Conservation (phyloP, 2,113 vertebrate species). For the Hydropotes inermis region DNA sequence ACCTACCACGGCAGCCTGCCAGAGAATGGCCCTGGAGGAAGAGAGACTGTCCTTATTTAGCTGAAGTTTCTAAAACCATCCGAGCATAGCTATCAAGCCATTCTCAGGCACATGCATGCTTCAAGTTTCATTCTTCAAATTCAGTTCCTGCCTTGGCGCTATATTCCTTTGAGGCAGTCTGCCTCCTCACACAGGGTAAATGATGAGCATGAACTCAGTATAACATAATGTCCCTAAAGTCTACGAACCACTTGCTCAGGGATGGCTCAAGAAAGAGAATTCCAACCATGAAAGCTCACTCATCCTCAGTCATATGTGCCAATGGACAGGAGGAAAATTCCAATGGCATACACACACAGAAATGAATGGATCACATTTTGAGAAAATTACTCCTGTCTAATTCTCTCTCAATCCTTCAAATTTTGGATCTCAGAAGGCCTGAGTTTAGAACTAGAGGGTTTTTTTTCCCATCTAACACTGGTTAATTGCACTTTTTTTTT, state of each 20-base stretch:
- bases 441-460: background rate
- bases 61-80: background rate
- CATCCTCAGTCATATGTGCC: background rate
- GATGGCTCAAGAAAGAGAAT: background rate
- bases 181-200: background rate
- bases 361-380: background rate
- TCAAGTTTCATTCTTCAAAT: conserved; percentile 21
- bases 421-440: background rate
- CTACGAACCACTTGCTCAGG: background rate
- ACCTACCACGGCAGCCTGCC: conserved; percentile 24
- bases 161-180: background rate
- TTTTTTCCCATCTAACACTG: background rate
- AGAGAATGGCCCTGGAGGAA: conserved; percentile 22
- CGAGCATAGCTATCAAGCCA: background rate
- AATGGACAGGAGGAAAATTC: background rate
- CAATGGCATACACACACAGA: background rate
- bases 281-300: background rate
- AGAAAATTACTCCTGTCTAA: background rate
- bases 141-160: fast-evolving
- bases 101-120: background rate
- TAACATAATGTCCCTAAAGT: background rate
- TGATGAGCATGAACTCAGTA: background rate
- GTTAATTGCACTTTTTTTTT: background rate
- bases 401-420: background rate
- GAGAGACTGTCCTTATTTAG: conserved; percentile 3